Evolutionary conservation across 2,113 vertebrate species (phyloP), one percentile per base, ranked within the genome.

Genomic region (Aramus guarauna): DNA sequence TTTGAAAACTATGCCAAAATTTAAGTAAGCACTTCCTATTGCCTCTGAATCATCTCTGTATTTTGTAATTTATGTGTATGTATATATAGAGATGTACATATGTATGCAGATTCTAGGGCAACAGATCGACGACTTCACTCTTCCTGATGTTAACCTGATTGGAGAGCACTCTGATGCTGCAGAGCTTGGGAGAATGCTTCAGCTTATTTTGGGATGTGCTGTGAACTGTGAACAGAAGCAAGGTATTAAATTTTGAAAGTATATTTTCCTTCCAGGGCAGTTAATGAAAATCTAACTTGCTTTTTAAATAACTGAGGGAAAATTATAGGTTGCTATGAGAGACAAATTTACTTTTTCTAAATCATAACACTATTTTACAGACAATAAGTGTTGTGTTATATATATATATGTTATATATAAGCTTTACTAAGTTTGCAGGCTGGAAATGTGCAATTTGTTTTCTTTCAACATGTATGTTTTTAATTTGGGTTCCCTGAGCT

Each of bases 181-280:
- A 0, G 99, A 99, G 87, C 99, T 99, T 20, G 99, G 99, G 66
- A 98, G 99, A 96, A 99, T 99, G 99, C 98, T 99, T 48, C 99
- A 99, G 39, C 99, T 99, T 85, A 99, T 99, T 85, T 98, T 99
- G 86, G 99, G 99, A 95, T 99, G 99, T 13, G 99, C 99, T 56
- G 99, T 99, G 89, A 99, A 99, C 93, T 99, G 99, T 97, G 99
- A 99, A 91, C 99, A 99, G 98, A 99, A 99, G 85, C 99, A 99
- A 99, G 99, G 99, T 99, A 97, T 96, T 94, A 72, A 18, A 90
- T 87, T 83, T 81, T 59, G 52, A 89, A 80, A 80, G 56, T 62
- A 29, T 60, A n/a, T 60, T 92, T 92, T 73, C 68, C 85, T 82
- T 36, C 58, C 41, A n/a, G 48, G 23, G 47, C 36, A 63, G 39